Evolutionary conservation across 2,888 invertebrate genomes (phyloP), one percentile per base, ranked within the genome.

Genomic region (Pterostichus madidus): DNA sequence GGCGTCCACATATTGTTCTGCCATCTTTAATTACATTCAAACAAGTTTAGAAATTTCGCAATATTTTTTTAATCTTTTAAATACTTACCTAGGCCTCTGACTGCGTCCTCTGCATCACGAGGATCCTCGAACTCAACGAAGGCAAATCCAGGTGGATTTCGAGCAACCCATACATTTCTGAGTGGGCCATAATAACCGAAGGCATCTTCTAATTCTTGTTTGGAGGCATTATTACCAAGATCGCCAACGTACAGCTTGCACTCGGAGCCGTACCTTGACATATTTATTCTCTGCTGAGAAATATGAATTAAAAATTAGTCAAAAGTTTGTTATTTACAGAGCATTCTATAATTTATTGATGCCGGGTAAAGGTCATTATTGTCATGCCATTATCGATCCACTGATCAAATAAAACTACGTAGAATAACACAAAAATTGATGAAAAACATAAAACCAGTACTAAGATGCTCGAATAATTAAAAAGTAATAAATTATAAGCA

Each of bases 191-290:
- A 98, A 87, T 97, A 96, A 84, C 96, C 94, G 91, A 98, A 99
- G 13, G 97, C 96, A 89, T 97, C 96, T 91, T 98, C 98, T 82
- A 97, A 92, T 90, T 98, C 98, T 87, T 97, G 96, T 91, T 98
- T 97, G 84, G 97, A 96, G 44, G 98, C 98, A 87, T 93, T 95
- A 88, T 94, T 95, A 68, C 98, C 98, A 88, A 99, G 92, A 91
- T 98, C 98, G 79, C 98, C 99, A 31, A 99, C 97, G 90, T 98
- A 99, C 68, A 98, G 96, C 91, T 98, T 98, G 88, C 97, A 97
- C 91, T 98, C 98, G 81, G 93, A 93, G 85, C 95, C 94, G 88
- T 95, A 94, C 83, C 96, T 93, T 85, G 95, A 95, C 94, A 95
- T 95, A 88, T 90, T 90, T 32, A 75, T 31, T 31, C n/a, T 32